Conservation (phyloP, 2,888 invertebrate species). For the Saturnia pavonia region DNA sequence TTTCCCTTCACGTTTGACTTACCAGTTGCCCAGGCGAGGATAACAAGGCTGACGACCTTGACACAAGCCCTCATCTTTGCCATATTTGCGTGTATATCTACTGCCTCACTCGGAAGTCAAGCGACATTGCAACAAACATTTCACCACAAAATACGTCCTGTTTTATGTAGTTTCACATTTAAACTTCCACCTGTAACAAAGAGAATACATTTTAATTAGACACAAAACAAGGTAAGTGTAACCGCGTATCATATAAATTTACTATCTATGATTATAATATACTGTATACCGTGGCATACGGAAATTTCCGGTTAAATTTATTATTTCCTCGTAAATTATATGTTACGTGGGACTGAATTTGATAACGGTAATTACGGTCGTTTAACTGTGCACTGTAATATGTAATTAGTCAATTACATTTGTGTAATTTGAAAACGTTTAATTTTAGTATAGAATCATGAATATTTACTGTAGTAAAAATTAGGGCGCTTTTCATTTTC, state of each 20-base stretch:
- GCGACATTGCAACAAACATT: conserved; percentile 29
- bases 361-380: conserved; percentile 8
- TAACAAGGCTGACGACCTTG: conserved; percentile 47
- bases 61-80: conserved; percentile 49
- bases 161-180: conserved; percentile 10
- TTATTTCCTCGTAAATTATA: conserved; percentile 7
- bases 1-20: conserved; percentile 35
- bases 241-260: not conserved
- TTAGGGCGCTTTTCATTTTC: not conserved
- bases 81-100: conserved; percentile 44
- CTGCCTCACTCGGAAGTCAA: not conserved
- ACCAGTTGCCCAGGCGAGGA: conserved; percentile 67
- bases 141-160: conserved; percentile 20
- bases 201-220: conserved; percentile 10
- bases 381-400: conserved; percentile 1
- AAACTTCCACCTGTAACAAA: conserved; percentile 20
- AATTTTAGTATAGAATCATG: not conserved
- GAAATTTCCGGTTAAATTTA: not conserved
- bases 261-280: not conserved
- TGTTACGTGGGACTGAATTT: conserved; percentile 7
- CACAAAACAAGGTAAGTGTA: not conserved
- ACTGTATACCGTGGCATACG: not conserved
- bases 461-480: not conserved
- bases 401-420: no score
- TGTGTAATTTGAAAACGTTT: conserved; percentile 10